These are phyloP conservation scores for Delia radicum DNA, from an alignment of 1,140 invertebrate genomes.

Conservation along the genomic window DNA sequence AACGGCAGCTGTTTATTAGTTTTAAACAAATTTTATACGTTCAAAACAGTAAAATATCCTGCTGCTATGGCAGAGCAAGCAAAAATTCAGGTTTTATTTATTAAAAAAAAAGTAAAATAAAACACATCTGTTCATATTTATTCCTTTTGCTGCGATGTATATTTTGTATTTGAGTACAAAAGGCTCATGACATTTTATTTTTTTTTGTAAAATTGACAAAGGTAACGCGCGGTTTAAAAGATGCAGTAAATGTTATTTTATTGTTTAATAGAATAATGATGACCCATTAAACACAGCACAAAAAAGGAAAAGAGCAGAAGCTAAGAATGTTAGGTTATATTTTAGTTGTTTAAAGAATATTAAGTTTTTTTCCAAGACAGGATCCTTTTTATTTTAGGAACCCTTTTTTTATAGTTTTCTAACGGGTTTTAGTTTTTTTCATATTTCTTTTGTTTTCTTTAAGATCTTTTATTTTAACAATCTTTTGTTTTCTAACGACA, in stretches of 20 bases:
- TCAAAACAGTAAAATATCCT: neutral
- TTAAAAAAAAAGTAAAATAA: neutral
- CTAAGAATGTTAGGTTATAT: neutral
- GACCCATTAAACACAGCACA: neutral
- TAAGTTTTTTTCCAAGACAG: neutral
- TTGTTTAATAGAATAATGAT: neutral
- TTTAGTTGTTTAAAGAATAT: no score
- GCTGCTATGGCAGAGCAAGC: neutral
- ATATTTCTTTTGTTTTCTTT: neutral
- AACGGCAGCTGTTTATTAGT: constrained; percentile 15
- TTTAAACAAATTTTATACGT: neutral
- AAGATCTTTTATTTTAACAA: neutral
- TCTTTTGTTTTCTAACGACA: neutral
- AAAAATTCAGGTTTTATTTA: neutral
- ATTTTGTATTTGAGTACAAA: no score
- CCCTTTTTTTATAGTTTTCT: neutral
- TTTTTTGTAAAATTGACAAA: neutral
- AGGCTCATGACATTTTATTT: neutral
- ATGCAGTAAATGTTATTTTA: neutral
- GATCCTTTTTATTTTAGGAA: neutral
- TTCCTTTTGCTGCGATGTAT: no score
- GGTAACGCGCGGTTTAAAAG: neutral
- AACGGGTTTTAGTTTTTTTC: neutral
- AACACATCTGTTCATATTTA: neutral
- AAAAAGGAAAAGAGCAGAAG: neutral